These are phyloP conservation scores for Perdix hodgsoniae DNA, from an alignment of 2,797 vertebrate genomes.

Conservation along the genomic window DNA sequence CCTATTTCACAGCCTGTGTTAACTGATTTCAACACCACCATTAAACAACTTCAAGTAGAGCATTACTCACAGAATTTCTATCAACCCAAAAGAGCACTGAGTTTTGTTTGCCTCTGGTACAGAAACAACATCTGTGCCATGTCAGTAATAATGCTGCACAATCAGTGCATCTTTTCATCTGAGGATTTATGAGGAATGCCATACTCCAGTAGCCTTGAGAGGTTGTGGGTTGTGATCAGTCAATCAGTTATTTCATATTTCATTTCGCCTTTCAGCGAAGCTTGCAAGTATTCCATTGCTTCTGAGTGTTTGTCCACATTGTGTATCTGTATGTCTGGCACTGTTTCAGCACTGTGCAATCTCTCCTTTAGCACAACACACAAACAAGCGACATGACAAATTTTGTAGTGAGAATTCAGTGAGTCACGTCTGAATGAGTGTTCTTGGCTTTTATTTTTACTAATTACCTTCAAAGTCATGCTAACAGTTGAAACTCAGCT, in stretches of 20 bases:
- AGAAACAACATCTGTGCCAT: not conserved
- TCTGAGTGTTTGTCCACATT: not conserved
- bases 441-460: not conserved
- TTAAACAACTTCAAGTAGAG: not conserved
- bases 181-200: not conserved
- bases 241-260: not conserved
- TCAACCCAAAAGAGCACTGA: not conserved
- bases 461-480: not conserved
- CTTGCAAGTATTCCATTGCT: not conserved
- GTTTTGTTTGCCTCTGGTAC: not conserved
- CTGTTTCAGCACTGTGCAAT: not conserved
- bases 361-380: not conserved
- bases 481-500: not conserved
- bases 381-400: no score
- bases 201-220: not conserved
- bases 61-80: not conserved
- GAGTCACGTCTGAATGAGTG: not conserved
- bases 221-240: not conserved
- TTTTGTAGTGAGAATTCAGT: not conserved
- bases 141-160: not conserved
- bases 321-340: not conserved
- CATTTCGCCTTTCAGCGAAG: not conserved
- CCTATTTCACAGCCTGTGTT: not conserved
- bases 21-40: not conserved
- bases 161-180: not conserved